Evolutionary conservation across 2,888 invertebrate genomes (phyloP).

Genomic region (Troides helena): DNA sequence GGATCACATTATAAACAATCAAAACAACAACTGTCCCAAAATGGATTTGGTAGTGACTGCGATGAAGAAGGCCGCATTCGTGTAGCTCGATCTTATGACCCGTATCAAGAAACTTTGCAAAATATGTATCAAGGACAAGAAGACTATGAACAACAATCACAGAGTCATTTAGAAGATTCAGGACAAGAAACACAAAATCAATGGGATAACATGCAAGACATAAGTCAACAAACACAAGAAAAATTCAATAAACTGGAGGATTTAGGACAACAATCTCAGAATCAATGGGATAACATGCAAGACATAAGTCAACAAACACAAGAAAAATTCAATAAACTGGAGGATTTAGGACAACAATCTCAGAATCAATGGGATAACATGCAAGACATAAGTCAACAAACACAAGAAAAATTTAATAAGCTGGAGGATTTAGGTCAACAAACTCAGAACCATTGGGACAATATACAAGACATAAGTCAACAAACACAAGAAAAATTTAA

Average conservation of each 20-base stretch:
- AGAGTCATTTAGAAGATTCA: conserved; percentile 30
- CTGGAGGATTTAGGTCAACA: conserved; percentile 43
- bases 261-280: conserved; percentile 41
- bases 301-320: conserved; percentile 41
- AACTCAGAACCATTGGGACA: conserved; percentile 41
- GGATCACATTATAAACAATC: conserved; percentile 50
- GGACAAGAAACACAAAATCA: conserved; percentile 17
- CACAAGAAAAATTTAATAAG: conserved; percentile 40
- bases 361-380: conserved; percentile 42
- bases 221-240: conserved; percentile 48
- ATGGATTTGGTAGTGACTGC: conserved; percentile 46
- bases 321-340: conserved; percentile 36
- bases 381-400: conserved; percentile 49
- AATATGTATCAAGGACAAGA: conserved; percentile 38
- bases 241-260: conserved; percentile 41
- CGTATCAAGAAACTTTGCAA: conserved; percentile 36
- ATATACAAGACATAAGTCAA: conserved; percentile 45
- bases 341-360: conserved; percentile 45
- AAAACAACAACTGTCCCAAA: conserved; percentile 42
- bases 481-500: conserved; percentile 40
- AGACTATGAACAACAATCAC: conserved; percentile 37
- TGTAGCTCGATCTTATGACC: conserved; percentile 54
- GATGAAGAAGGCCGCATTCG: conserved; percentile 57
- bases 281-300: conserved; percentile 35
- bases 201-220: conserved; percentile 37